Evolutionary conservation across 2,888 invertebrate species (phyloP).

Genomic region (Ophonus ardosiacus): DNA sequence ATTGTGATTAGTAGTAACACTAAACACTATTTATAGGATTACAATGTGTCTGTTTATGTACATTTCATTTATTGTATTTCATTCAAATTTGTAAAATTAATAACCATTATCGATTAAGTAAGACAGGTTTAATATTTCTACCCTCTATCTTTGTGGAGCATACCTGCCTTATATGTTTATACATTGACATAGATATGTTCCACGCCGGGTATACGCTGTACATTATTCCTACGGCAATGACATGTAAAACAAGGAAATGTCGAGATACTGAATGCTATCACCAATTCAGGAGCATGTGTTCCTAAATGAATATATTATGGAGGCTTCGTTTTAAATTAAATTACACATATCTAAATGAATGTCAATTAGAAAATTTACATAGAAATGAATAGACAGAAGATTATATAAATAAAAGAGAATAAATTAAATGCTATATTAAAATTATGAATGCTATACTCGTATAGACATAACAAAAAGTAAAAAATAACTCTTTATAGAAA

Average conservation of each 20-base stretch:
- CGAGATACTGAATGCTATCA: background rate
- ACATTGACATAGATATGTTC: background rate
- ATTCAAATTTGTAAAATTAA: background rate
- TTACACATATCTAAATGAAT: background rate
- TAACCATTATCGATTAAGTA: background rate
- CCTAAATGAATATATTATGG: background rate
- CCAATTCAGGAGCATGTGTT: background rate
- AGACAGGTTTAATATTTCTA: background rate
- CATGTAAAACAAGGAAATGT: background rate
- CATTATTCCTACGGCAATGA: background rate
- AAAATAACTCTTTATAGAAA: too few species aligned
- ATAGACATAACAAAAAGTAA: too few species aligned
- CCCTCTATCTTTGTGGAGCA: background rate
- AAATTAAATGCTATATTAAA: background rate
- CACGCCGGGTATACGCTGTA: background rate
- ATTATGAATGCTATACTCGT: too few species aligned
- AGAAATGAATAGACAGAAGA: background rate
- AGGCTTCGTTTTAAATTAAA: background rate
- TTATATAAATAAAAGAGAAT: background rate
- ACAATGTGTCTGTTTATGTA: too few species aligned
- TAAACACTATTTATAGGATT: too few species aligned
- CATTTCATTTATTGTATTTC: too few species aligned
- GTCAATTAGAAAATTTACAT: background rate
- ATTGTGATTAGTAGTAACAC: too few species aligned
- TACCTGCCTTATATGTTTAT: background rate